Conservation (phyloP, 2,113 vertebrate genomes). For the Rhombomys opimus region DNA sequence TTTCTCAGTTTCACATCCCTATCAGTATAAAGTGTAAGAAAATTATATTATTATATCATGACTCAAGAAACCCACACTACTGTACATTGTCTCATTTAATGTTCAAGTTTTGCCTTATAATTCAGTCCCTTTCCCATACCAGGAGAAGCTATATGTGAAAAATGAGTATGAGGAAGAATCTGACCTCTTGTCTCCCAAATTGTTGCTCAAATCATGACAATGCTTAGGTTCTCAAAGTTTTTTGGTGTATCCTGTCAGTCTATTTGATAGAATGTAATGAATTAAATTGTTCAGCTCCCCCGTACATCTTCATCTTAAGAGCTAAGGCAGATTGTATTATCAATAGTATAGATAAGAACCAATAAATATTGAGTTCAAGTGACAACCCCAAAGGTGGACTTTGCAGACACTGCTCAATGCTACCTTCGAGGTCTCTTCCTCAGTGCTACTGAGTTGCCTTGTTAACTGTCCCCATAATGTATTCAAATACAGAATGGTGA, state of each 20-base stretch:
- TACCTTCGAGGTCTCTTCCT: neutral
- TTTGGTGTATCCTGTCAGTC: neutral
- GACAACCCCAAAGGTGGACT: neutral
- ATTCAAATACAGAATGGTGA: neutral
- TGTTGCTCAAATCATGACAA: accelerated
- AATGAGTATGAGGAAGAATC: neutral
- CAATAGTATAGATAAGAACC: neutral
- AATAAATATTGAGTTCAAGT: neutral
- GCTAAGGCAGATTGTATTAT: neutral
- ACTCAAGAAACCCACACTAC: neutral
- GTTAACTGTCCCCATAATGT: neutral
- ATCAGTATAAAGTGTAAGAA: neutral
- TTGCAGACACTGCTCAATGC: neutral
- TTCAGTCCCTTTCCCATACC: neutral
- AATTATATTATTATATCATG: neutral
- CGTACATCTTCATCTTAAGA: neutral
- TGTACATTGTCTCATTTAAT: neutral
- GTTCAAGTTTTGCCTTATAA: neutral
- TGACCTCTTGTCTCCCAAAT: neutral
- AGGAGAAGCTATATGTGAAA: neutral
- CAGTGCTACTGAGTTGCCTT: neutral
- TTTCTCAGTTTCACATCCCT: neutral
- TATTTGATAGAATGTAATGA: neutral
- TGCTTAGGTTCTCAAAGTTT: neutral
- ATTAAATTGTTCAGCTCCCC: neutral